A percentile compares a stretch with the other conserved stretches of the same genome.
Evolutionary conservation across 2,888 invertebrate genomes (phyloP).

Genomic region (Nemapogon koenigi): DNA sequence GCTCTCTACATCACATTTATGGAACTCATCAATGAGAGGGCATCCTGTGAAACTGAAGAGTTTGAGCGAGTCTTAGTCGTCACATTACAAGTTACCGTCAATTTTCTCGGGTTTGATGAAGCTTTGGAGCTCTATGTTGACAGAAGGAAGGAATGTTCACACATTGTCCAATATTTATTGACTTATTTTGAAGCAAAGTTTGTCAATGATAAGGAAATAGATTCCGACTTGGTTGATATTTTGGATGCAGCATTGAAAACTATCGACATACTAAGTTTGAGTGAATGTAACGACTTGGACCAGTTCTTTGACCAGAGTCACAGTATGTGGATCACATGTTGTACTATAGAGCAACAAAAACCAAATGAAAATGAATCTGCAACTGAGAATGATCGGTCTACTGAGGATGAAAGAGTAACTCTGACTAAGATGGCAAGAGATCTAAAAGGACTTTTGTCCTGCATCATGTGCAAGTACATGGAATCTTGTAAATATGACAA

Average conservation of each 20-base stretch:
- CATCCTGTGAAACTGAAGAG: slow-evolving; percentile 31
- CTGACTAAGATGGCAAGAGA: slow-evolving; percentile 29
- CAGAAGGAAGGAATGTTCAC: slow-evolving; percentile 27
- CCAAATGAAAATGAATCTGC: too few relatives aligned
- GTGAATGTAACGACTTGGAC: slow-evolving; percentile 27
- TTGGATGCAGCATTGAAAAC: slow-evolving; percentile 39
- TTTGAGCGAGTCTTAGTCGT: slow-evolving; percentile 41
- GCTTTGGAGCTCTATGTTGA: slow-evolving; percentile 31
- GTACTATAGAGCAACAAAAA: background rate
- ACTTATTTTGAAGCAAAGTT: slow-evolving; percentile 43
- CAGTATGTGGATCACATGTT: slow-evolving; percentile 32
- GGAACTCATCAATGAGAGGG: slow-evolving; percentile 35
- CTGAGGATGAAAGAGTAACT: slow-evolving; percentile 33
- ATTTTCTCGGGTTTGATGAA: slow-evolving; percentile 41
- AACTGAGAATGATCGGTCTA: slow-evolving; percentile 27
- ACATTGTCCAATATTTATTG: slow-evolving; percentile 34
- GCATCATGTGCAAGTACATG: slow-evolving; percentile 36
- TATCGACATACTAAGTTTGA: slow-evolving; percentile 27
- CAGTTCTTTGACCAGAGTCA: slow-evolving; percentile 35
- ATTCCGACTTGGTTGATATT: slow-evolving; percentile 40
- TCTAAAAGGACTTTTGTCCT: slow-evolving; percentile 32
- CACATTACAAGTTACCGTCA: slow-evolving; percentile 38
- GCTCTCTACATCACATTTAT: slow-evolving; percentile 34
- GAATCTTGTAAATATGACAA: slow-evolving; percentile 33
- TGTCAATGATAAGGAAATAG: slow-evolving; percentile 25